These are phyloP conservation scores for Dryococelus australis DNA, from an alignment of 2,888 invertebrate species.

Conservation along the genomic window DNA sequence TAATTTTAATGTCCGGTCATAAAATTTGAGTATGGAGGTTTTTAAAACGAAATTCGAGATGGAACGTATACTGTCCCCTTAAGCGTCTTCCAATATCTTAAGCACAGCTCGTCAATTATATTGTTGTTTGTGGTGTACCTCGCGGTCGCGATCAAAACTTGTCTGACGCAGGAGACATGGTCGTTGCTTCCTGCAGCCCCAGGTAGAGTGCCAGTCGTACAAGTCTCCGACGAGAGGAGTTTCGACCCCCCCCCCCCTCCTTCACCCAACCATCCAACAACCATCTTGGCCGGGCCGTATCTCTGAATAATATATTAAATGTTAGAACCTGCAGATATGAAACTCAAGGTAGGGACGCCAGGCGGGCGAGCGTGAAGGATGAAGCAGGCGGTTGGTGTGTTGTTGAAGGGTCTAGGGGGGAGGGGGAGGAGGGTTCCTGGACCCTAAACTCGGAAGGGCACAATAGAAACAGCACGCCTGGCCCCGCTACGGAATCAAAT, in stretches of 20 bases:
- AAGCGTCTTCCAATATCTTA: too few relatives aligned
- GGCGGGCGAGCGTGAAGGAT: neutral
- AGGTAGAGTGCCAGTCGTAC: neutral
- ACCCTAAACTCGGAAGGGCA: neutral
- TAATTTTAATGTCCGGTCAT: too few relatives aligned
- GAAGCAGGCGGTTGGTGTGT: too few relatives aligned
- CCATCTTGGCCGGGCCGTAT: neutral
- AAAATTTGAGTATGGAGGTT: too few relatives aligned
- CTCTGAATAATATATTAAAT: constrained; percentile 28
- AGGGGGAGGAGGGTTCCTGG: neutral
- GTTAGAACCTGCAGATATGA: constrained; percentile 27
- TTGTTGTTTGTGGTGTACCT: too few relatives aligned
- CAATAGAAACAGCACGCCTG: neutral
- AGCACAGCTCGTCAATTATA: too few relatives aligned
- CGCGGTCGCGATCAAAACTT: neutral
- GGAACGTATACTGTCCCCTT: too few relatives aligned
- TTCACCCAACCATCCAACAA: too few relatives aligned
- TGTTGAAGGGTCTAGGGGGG: neutral
- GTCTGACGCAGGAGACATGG: neutral
- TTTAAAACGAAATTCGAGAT: too few relatives aligned
- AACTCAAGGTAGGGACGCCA: neutral
- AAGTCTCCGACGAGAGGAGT: neutral
- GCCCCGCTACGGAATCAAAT: neutral
- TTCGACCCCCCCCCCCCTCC: neutral
- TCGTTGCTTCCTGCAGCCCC: neutral